Percentiles rank a stretch among this genome's conserved stretches.
These are phyloP conservation scores for Orbicella faveolata DNA, from an alignment of 64 coral and sea anemone genomes.

Conservation along the genomic window DNA sequence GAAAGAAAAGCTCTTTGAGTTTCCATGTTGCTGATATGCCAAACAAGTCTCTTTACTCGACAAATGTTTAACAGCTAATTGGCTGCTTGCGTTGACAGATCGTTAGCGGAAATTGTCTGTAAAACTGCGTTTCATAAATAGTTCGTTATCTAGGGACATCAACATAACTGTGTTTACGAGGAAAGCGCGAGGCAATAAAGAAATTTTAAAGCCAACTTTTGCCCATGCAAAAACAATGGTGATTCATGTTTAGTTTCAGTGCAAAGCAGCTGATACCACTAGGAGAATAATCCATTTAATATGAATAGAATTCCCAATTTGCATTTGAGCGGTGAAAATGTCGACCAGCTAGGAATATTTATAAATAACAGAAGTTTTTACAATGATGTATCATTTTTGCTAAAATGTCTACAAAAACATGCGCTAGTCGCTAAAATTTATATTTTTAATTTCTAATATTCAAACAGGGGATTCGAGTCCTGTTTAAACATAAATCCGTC, in stretches of 20 bases:
- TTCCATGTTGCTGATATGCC: background rate
- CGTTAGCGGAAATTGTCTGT: background rate
- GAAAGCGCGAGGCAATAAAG: background rate
- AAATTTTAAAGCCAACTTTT: background rate
- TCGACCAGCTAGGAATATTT: too few relatives aligned
- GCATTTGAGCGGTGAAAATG: background rate
- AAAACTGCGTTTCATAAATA: background rate
- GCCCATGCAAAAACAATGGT: background rate
- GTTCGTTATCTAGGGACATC: background rate
- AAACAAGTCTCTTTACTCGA: background rate
- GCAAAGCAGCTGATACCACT: background rate
- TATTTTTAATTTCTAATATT: too few relatives aligned
- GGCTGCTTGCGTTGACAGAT: background rate
- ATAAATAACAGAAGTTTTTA: background rate
- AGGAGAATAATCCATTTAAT: background rate
- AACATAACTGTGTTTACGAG: background rate
- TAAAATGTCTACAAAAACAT: too few relatives aligned
- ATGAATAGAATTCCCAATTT: background rate
- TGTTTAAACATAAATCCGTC: too few relatives aligned
- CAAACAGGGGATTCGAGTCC: too few relatives aligned
- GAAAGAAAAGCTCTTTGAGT: constrained; percentile 11
- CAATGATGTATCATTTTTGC: too few relatives aligned
- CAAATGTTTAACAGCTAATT: background rate
- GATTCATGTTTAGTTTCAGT: background rate
- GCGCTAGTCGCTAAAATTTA: too few relatives aligned